phyloP scores from a whole-genome alignment of 1,140 invertebrate genomes.

The Drosophila bocqueti region DNA sequence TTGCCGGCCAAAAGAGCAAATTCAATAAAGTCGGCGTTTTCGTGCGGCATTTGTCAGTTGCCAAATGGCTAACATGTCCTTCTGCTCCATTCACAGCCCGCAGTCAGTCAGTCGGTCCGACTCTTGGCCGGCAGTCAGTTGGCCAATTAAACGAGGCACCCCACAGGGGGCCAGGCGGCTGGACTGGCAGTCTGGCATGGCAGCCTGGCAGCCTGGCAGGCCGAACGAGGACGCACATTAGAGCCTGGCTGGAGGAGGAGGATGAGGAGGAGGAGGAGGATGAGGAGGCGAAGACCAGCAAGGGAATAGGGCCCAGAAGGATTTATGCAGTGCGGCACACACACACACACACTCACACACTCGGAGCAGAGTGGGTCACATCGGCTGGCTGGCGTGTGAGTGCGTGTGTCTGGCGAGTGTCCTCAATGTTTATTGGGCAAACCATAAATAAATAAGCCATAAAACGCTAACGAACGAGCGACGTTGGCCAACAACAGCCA shows the following conservation, averaged over 20 bases:
- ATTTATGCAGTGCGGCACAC: constrained; percentile 63
- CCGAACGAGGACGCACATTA: constrained; percentile 75
- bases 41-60: constrained; percentile 54
- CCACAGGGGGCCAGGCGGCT: constrained; percentile 10
- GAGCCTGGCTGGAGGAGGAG: constrained; percentile 37
- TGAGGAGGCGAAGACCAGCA: not conserved
- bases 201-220: constrained; percentile 48
- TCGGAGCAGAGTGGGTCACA: constrained; percentile 22
- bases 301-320: constrained; percentile 25
- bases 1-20: constrained; percentile 39
- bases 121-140: constrained; percentile 24
- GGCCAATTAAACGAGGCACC: constrained; percentile 50
- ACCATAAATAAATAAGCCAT: constrained; percentile 64
- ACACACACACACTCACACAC: constrained; percentile 49
- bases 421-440: constrained; percentile 55
- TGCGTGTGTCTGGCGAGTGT: constrained; percentile 42
- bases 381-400: constrained; percentile 5
- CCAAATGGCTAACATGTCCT: constrained; percentile 54
- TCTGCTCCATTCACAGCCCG: constrained; percentile 11
- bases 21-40: constrained; percentile 49
- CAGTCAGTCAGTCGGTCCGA: not conserved
- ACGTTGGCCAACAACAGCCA: constrained; percentile 13
- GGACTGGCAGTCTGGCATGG: constrained; percentile 38
- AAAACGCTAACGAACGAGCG: constrained; percentile 38
- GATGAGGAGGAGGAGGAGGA: not conserved